These are phyloP conservation scores for Craniophora ligustri DNA, from an alignment of 2,888 invertebrate genomes.

Conservation along the genomic window DNA sequence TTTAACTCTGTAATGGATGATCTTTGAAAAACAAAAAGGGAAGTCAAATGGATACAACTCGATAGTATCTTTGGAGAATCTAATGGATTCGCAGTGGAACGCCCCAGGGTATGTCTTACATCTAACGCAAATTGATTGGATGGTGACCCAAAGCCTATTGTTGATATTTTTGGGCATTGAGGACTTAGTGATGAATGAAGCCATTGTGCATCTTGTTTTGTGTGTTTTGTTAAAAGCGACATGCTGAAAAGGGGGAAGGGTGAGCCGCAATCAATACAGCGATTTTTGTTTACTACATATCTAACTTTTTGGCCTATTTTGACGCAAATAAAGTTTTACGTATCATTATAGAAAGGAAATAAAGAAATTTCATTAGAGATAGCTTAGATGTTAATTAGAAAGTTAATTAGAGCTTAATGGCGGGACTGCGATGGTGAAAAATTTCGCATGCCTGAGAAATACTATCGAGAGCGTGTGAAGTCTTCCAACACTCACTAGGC, in stretches of 20 bases:
- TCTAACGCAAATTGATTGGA: slow-evolving; percentile 70
- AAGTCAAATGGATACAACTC: slow-evolving; percentile 70
- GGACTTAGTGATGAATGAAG: slow-evolving; percentile 7
- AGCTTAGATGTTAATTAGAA: too few species aligned
- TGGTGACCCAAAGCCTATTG: slow-evolving; percentile 51
- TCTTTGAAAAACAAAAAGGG: slow-evolving; percentile 73
- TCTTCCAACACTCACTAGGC: too few species aligned
- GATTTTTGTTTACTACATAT: not conserved
- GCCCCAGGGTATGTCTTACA: slow-evolving; percentile 68
- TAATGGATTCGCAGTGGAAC: slow-evolving; percentile 72
- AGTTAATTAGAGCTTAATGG: too few species aligned
- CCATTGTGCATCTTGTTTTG: slow-evolving; percentile 15
- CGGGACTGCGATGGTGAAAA: too few species aligned
- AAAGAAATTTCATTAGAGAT: too few species aligned
- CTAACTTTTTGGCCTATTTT: too few species aligned
- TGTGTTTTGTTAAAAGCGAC: not conserved
- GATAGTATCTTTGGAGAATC: slow-evolving; percentile 67
- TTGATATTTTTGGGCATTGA: slow-evolving; percentile 38
- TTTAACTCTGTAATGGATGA: slow-evolving; percentile 75
- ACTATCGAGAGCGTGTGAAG: too few species aligned
- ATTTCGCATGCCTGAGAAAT: too few species aligned
- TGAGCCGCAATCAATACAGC: not conserved
- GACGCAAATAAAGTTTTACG: too few species aligned
- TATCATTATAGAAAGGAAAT: too few species aligned
- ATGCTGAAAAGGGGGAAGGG: not conserved